Percentiles rank a stretch among this genome's conserved stretches.
Evolutionary conservation across 2,888 invertebrate species (phyloP).

Genomic region (Stegophylla sp.): DNA sequence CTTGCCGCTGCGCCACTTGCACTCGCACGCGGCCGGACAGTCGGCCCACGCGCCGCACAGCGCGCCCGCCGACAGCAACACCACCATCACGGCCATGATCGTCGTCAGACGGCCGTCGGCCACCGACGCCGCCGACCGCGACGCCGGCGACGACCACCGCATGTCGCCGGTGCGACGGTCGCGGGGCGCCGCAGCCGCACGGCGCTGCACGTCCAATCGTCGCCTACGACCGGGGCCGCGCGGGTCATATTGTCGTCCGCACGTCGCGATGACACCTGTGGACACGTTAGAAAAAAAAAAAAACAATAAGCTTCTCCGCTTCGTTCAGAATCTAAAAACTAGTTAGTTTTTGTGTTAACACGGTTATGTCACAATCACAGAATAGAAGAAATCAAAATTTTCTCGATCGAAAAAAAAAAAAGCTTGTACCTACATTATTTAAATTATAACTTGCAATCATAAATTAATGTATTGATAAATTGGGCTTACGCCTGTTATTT

Average conservation of each 20-base stretch:
- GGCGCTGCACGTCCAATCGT: slow-evolving; percentile 71
- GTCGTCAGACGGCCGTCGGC: slow-evolving; percentile 66
- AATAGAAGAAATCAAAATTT: too few species aligned
- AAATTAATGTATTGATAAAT: too few species aligned
- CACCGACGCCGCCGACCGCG: slow-evolving; percentile 69
- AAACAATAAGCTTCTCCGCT: too few species aligned
- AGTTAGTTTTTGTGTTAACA: too few species aligned
- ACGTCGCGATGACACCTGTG: slow-evolving; percentile 26
- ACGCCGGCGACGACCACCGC: slow-evolving; percentile 72
- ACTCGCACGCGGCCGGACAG: slow-evolving; percentile 80
- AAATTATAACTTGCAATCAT: too few species aligned
- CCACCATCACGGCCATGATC: slow-evolving; percentile 62
- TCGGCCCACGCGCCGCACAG: slow-evolving; percentile 60
- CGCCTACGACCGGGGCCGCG: slow-evolving; percentile 74
- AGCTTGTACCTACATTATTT: too few species aligned
- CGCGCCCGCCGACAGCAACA: slow-evolving; percentile 65
- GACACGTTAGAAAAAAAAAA: not conserved
- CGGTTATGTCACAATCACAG: too few species aligned
- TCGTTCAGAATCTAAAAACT: too few species aligned
- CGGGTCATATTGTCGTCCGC: slow-evolving; percentile 63
- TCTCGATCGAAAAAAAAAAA: too few species aligned
- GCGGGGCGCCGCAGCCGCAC: slow-evolving; percentile 65
- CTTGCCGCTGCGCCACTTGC: slow-evolving; percentile 88
- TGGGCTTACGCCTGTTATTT: too few species aligned
- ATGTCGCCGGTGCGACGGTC: slow-evolving; percentile 65